These are phyloP conservation scores for Bembecia ichneumoniformis DNA, from an alignment of 2,888 invertebrate species.

Conservation along the genomic window DNA sequence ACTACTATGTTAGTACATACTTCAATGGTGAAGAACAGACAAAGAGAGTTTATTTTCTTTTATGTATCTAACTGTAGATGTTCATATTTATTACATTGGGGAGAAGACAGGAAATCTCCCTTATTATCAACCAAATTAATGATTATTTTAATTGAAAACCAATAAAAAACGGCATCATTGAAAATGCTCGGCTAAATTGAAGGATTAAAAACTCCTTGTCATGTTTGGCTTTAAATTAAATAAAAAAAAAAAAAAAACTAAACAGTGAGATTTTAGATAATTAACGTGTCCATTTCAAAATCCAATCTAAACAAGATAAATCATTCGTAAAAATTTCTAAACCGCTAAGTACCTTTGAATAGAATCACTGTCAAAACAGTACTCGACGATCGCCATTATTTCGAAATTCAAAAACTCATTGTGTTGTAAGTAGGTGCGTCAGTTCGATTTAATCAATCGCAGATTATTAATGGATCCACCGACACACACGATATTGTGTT, in stretches of 20 bases:
- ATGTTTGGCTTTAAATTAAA: neutral
- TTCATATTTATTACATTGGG: no score
- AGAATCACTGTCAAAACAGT: conserved; percentile 35
- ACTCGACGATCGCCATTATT: conserved; percentile 23
- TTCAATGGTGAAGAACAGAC: no score
- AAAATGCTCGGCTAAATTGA: neutral
- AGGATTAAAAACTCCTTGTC: neutral
- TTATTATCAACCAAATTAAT: no score
- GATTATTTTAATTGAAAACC: no score
- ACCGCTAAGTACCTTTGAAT: conserved; percentile 2
- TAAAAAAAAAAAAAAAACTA: neutral
- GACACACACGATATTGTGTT: neutral
- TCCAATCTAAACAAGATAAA: conserved; percentile 28
- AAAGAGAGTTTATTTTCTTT: no score
- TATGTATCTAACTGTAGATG: no score
- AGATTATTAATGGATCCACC: conserved; percentile 37
- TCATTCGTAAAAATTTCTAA: conserved; percentile 28
- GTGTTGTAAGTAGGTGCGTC: conserved; percentile 28
- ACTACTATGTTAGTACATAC: no score
- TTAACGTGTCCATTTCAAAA: conserved; percentile 14
- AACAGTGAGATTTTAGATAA: neutral
- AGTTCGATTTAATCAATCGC: conserved; percentile 45
- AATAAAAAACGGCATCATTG: no score
- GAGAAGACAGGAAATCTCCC: no score
- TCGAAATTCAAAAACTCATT: conserved; percentile 36